Conservation (phyloP, 1,140 invertebrate species). For the Arctopsyche grandis region DNA sequence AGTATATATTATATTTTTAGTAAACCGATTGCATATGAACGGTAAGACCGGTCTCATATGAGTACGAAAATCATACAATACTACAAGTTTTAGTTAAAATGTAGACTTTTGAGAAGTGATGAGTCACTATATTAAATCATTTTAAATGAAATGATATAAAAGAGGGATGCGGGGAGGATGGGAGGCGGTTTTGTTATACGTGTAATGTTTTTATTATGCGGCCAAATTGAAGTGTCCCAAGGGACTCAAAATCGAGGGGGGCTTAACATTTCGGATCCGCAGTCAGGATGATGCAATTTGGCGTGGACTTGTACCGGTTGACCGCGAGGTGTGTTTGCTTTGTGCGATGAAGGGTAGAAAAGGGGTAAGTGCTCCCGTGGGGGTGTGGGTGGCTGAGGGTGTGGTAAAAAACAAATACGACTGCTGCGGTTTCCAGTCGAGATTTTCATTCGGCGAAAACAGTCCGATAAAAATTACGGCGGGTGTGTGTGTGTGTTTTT, state of each 20-base stretch:
- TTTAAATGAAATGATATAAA: too few species aligned
- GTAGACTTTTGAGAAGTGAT: too few species aligned
- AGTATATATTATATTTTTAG: too few species aligned
- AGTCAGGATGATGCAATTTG: conserved; percentile 17
- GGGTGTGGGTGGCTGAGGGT: neutral
- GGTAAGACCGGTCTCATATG: too few species aligned
- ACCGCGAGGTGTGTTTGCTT: conserved; percentile 4
- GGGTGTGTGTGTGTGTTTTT: too few species aligned
- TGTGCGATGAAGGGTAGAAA: conserved; percentile 16
- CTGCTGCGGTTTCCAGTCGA: neutral
- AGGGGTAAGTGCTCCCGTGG: conserved; percentile 6
- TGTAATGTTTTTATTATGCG: conserved; percentile 22
- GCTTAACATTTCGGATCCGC: neutral
- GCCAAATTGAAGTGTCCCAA: conserved; percentile 1
- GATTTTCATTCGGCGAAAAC: neutral
- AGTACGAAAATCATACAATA: too few species aligned
- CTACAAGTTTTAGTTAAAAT: too few species aligned
- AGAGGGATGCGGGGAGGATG: too few species aligned
- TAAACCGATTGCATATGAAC: too few species aligned
- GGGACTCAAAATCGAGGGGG: neutral
- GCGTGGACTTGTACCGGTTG: neutral
- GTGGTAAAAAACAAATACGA: neutral
- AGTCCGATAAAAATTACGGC: neutral
- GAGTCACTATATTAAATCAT: too few species aligned
- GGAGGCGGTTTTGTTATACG: neutral